Percentiles rank a stretch among this genome's conserved stretches.
Evolutionary conservation across 2,888 invertebrate species (phyloP).

Genomic region (Melitaea athalia): DNA sequence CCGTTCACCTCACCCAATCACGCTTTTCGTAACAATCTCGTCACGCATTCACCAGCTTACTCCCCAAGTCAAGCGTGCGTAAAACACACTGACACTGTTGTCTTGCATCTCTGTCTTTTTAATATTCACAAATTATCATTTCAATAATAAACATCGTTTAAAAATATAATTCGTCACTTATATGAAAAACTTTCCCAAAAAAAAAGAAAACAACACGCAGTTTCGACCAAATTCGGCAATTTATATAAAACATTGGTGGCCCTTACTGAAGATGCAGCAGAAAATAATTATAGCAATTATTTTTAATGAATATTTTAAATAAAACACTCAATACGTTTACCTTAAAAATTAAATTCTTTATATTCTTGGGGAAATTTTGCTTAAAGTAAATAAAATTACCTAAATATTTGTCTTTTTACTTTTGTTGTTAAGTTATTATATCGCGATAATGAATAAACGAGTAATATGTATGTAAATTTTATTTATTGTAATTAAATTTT

Average conservation of each 20-base stretch:
- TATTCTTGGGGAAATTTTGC: conserved; percentile 20
- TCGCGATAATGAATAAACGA: conserved; percentile 20
- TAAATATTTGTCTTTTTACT: conserved; percentile 27
- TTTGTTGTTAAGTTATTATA: conserved; percentile 27
- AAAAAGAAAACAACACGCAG: conserved; percentile 15
- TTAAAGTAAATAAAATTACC: conserved; percentile 30
- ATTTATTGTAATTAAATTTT: conserved; percentile 4
- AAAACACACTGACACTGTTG: too few relatives aligned
- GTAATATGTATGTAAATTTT: conserved; percentile 5
- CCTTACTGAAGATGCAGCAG: conserved; percentile 29
- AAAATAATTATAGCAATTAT: conserved; percentile 37
- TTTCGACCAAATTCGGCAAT: conserved; percentile 26
- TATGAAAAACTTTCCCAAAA: conserved; percentile 23
- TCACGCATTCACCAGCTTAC: too few relatives aligned
- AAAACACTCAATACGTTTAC: conserved; percentile 26
- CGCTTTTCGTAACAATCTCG: too few relatives aligned
- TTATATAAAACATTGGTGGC: conserved; percentile 51
- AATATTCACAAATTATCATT: background rate
- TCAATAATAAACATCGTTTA: background rate
- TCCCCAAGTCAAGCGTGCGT: too few relatives aligned
- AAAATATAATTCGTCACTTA: conserved; percentile 1
- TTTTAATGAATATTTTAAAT: conserved; percentile 38
- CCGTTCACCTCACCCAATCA: too few relatives aligned
- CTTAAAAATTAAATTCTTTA: conserved; percentile 24
- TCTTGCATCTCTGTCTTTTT: background rate